Evolutionary conservation across 2,888 invertebrate species (phyloP).

Genomic region (Idaea dimidiata): DNA sequence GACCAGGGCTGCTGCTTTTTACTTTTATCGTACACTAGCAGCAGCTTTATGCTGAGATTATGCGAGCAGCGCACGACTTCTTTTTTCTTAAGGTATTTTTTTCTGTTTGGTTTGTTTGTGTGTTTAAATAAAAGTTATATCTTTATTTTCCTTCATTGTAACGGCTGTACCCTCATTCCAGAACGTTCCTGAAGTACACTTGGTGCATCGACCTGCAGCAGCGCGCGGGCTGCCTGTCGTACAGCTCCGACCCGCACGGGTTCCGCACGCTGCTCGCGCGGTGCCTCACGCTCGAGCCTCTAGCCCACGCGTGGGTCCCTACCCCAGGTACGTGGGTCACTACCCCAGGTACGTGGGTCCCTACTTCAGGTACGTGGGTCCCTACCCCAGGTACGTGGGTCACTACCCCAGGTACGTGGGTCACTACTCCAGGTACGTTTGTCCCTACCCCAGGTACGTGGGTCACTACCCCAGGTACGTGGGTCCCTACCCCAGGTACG

Average conservation of each 20-base stretch:
- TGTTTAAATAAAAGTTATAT: no score
- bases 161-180: constrained; percentile 42
- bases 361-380: constrained; percentile 74
- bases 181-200: constrained; percentile 84
- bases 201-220: constrained; percentile 92
- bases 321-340: constrained; percentile 45
- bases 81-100: no score
- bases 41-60: no score
- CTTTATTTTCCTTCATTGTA: neutral
- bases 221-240: constrained; percentile 92
- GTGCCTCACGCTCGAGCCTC: constrained; percentile 87
- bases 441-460: constrained; percentile 53
- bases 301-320: constrained; percentile 84
- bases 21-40: no score
- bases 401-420: constrained; percentile 69
- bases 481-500: no score
- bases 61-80: no score
- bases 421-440: constrained; percentile 73
- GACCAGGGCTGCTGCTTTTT: no score
- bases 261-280: constrained; percentile 89
- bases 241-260: constrained; percentile 91
- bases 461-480: no score
- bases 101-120: no score
- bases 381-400: constrained; percentile 36
- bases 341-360: constrained; percentile 76